Evolutionary conservation across 2,113 vertebrate genomes (phyloP), one percentile per base, ranked within the genome.

Genomic region (Isurus oxyrinchus): DNA sequence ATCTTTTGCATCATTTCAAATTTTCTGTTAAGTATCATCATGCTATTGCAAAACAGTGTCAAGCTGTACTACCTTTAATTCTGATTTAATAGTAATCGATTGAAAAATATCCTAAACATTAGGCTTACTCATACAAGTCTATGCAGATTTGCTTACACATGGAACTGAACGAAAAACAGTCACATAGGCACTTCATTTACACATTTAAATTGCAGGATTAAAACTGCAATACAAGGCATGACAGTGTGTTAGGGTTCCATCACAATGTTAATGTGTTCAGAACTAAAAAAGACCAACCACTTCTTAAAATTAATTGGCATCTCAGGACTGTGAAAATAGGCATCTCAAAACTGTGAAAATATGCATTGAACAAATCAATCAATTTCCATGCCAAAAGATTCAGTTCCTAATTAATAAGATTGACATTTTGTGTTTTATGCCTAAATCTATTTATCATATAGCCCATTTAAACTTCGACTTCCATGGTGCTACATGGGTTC

Each of bases 1-100:
- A 97, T 98, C 98, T 98, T 98, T 97, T 97, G 96, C 97, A 98
- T 97, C 98, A 97, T 97, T 97, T 97, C 96, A 97, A 97, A 97
- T 97, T 97, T 97, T 96, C 96, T 96, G 97, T 55, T 66, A 97
- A 97, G 97, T 97, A 97, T 97, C 96, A 97, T 96, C 96, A 97
- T 96, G 96, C 57, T 88, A 96, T 97, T 97, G 97, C 97, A 97
- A 97, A 98, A 97, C 97, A 97, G 96, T 96, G 96, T 97, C 97
- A 98, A 97, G 97, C 96, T 97, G 96, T 97, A 97, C 97, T 97
- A 97, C 97, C 97, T 98, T 97, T 98, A 97, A 98, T 97, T 97
- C 96, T 97, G 97, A 96, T 97, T 97, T 97, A 97, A 97, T 96
- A 97, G 97, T 97, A 97, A 98, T 97, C 98, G 97, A 98, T 98